Evolutionary conservation across 2,797 vertebrate genomes (phyloP), one percentile per base, ranked within the genome.

Genomic region (Spinus olivaceus): DNA sequence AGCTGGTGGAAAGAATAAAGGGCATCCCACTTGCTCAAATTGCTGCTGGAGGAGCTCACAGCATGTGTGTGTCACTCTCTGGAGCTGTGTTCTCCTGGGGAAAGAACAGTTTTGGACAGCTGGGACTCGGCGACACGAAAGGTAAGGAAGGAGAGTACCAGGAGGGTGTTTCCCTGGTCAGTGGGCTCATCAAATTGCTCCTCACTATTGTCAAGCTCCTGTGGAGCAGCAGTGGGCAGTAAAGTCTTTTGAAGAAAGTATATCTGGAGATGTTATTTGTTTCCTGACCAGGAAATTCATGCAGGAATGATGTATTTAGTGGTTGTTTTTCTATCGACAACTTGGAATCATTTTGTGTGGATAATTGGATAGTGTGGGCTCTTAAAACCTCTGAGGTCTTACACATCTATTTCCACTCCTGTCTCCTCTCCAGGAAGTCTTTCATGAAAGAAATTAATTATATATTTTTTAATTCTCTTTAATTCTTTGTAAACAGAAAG

Each of bases 81-180:
- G 97, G 98, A 86, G 95, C 96, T 17, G 78, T 98, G 47, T 98
- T 95, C 50, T 97, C 97, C 4, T 98, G 98, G 98, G 98, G 98
- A 46, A 97, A 94, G 88, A 98, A 98, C 2, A 19, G 70, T 28
- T 97, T 50, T 72, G 98, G 98, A 63, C 98, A 98, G 53, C 97
- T 98, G 66, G 98, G 98, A 86, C 94, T 98, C 0, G 97, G 97
- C 88, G 95, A 98, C 89, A 97, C 49, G 0, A 6, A 94, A 78
- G 92, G 98, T 98, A 97, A 92, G 96, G n/a, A 94, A 86, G 54
- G 56, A 22, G 10, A 57, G 25, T 22, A 67, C 10, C 7, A 74
- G 57, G 27, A 86, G 28, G 22, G 24, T 59, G 39, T 78, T 81
- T 73, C 42, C 41, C 30, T 73, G 46, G 11, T 33, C 23, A 47